These are phyloP conservation scores for Sylvietta virens DNA, from an alignment of 2,113 vertebrate species.

Conservation along the genomic window DNA sequence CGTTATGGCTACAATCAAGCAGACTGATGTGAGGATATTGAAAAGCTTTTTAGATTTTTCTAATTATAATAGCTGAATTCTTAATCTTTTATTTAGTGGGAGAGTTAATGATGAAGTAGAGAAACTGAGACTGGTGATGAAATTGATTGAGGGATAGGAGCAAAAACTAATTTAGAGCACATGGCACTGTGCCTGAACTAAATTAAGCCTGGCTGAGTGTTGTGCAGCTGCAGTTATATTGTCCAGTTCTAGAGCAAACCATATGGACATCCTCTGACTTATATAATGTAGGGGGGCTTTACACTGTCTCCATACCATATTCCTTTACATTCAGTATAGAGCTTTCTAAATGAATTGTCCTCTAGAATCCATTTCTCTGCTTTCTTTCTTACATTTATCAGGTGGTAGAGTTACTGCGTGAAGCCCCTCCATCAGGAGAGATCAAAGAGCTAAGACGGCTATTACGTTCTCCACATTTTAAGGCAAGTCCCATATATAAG, in stretches of 20 bases:
- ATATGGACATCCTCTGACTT: neutral
- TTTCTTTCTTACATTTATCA: neutral
- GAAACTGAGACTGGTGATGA: neutral
- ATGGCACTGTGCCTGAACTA: neutral
- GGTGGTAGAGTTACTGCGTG: constrained; percentile 67
- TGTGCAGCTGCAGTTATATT: neutral
- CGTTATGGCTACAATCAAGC: neutral
- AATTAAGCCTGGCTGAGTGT: neutral
- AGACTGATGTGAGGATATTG: neutral
- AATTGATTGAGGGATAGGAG: neutral
- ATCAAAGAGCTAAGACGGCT: constrained; percentile 81
- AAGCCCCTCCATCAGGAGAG: constrained; percentile 74
- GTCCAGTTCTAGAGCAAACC: neutral
- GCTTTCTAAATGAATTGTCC: neutral
- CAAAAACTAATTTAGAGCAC: neutral
- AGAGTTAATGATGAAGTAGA: neutral
- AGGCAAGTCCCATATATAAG: constrained; percentile 70
- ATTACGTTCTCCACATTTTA: constrained; percentile 81
- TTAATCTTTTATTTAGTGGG: neutral
- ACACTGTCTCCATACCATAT: neutral
- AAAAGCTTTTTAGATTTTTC: neutral
- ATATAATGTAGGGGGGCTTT: accelerated
- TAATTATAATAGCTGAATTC: neutral
- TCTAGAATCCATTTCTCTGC: neutral
- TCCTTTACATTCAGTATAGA: neutral